Base-by-base conservation (phyloP, 1,140 invertebrate species). In the Nomia melanderi region DNA sequence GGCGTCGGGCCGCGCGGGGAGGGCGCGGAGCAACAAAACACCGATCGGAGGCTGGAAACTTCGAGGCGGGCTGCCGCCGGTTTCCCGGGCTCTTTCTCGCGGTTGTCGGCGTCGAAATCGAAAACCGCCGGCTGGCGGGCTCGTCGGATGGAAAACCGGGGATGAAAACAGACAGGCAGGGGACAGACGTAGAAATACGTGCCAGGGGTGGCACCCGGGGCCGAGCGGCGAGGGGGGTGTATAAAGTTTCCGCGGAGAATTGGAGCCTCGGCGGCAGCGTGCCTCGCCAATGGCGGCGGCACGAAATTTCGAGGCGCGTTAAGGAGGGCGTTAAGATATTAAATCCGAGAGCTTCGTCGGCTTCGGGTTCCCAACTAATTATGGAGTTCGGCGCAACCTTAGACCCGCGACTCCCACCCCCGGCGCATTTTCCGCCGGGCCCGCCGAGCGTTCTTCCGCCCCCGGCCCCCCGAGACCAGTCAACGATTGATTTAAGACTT, bases 401-500 rank as follows among this genome's bases (percentile, higher is more conserved):
- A 87, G 78, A 76, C 71, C 41, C 60, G 20, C 53, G 27, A 14
- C 60, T 62, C 62, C 36, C 23, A 25, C 39, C 12, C 9, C n/a
- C 23, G 62, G 25, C 23, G 36, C 62, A 23, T 50, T 41, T 41
- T 39, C 44, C 56, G 23, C 47, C 59, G 33, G 57, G 50, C 17
- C 56, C 74, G 56, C 53, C 25, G 4, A 14, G 23, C 20, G 12
- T 25, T 6, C n/a, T n/a, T 23, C 59, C 50, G 50, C 17, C 50
- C 20, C 79, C 41, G 41, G 5, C 20, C 20, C 77, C 77, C 62
- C 75, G 73, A 69, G 39, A 56, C 67, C 76, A 60, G 76, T 50
- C 84, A 72, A 81, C 85, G 87, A 88, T 88, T 88, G 87, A 88
- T 88, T 88, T 88, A 88, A 88, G 82, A 88, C 87, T 86, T 88